These are phyloP conservation scores for Brachyistius frenatus DNA, from an alignment of 2,113 vertebrate species.

Conservation along the genomic window DNA sequence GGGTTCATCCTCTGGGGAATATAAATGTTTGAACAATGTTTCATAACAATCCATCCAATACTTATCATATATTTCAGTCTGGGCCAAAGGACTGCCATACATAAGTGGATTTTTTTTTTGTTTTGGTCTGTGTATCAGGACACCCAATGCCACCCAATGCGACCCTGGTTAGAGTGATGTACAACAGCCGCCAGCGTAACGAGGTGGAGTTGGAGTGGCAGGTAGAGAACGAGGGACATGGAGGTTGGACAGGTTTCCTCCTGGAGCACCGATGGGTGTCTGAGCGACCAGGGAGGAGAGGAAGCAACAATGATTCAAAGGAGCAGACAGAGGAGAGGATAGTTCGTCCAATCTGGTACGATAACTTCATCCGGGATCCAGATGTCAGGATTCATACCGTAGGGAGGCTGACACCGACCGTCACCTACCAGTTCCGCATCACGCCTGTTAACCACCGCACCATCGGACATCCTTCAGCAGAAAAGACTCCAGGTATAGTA, in stretches of 20 bases:
- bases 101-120: neutral
- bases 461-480: conserved; percentile 88
- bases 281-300: conserved; percentile 40
- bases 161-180: conserved; percentile 86
- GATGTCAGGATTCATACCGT: conserved; percentile 82
- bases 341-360: conserved; percentile 81
- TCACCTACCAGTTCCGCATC: conserved; percentile 88
- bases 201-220: conserved; percentile 91
- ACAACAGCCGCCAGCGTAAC: conserved; percentile 83
- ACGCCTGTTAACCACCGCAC: conserved; percentile 90
- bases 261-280: conserved; percentile 84
- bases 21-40: too few species aligned
- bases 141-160: conserved; percentile 91
- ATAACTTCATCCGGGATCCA: conserved; percentile 80
- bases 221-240: conserved; percentile 68
- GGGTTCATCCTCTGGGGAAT: neutral
- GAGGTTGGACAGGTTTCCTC: conserved; percentile 87
- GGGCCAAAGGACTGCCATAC: neutral
- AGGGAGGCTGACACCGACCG: conserved; percentile 85
- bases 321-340: conserved; percentile 18
- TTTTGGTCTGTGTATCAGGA: conserved; percentile 67
- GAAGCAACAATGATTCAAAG: conserved; percentile 27
- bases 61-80: neutral
- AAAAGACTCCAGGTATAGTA: conserved; percentile 90
- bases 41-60: too few species aligned